Percentiles rank a stretch among this genome's conserved stretches.
phyloP scores from a whole-genome alignment of 37 sponge, comb jelly and placozoan species.

The Ephydatia muelleri region DNA sequence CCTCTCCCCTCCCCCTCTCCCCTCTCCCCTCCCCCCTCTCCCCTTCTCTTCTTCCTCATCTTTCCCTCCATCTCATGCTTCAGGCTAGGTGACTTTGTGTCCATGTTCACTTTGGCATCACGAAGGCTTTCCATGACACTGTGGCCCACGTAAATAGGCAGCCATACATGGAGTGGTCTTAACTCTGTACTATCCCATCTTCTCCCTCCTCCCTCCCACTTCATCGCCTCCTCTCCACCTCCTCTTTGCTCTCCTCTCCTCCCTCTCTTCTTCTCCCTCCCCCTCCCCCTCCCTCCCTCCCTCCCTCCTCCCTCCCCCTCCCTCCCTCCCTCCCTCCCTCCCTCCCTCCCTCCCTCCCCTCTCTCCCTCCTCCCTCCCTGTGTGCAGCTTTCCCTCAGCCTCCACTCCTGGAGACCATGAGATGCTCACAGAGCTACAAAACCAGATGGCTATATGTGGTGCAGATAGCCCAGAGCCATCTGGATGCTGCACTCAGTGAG shows the following conservation, averaged over 20 bases:
- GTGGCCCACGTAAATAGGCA: slow-evolving; percentile 29
- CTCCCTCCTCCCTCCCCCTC: neutral
- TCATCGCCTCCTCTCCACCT: neutral
- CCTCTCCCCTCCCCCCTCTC: no score
- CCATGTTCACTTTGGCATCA: slow-evolving; percentile 37
- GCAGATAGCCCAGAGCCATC: slow-evolving; percentile 30
- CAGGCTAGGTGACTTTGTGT: slow-evolving; percentile 64
- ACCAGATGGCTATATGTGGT: slow-evolving; percentile 32
- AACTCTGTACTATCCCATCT: neutral
- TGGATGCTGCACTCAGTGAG: slow-evolving; percentile 36
- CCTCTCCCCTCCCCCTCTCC: no score
- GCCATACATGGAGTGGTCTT: no score
- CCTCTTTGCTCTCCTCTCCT: neutral
- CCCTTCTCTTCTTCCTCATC: no score
- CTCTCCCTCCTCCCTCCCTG: slow-evolving; percentile 5
- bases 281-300: slow-evolving; percentile 7
- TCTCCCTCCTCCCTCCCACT: neutral
- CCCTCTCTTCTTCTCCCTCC: slow-evolving; percentile 5
- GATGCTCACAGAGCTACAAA: neutral
- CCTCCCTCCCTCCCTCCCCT: slow-evolving; percentile 14
- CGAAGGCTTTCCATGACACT: slow-evolving; percentile 25
- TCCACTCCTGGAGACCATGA: neutral
- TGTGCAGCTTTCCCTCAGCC: slow-evolving; percentile 1
- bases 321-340: neutral
- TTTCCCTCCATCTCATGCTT: slow-evolving; percentile 29